Percentiles rank a stretch among this genome's conserved stretches.
Conservation (phyloP, 2,888 invertebrate genomes). For the Aphidius colemani region DNA sequence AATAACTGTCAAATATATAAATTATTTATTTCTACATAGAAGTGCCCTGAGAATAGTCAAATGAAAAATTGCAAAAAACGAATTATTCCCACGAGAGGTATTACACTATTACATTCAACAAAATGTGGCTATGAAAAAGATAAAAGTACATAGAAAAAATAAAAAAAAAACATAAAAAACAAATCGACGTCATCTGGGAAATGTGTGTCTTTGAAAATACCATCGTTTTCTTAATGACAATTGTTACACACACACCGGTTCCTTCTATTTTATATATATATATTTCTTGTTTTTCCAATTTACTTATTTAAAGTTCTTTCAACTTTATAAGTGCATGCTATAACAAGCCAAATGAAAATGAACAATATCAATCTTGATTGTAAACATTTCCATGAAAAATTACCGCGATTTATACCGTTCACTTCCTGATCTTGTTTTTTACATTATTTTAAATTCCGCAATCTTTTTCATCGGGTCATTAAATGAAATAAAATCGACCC, state of each 20-base stretch:
- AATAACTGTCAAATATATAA: too few species aligned
- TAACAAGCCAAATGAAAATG: slow-evolving; percentile 16
- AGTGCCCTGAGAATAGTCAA: too few species aligned
- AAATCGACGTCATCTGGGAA: slow-evolving; percentile 7
- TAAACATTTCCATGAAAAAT: slow-evolving; percentile 8
- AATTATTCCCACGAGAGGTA: too few species aligned
- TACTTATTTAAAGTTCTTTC: too few species aligned
- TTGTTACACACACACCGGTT: slow-evolving; percentile 8
- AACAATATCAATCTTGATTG: not conserved
- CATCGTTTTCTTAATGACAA: slow-evolving; percentile 7
- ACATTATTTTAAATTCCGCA: not conserved
- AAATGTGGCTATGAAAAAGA: too few species aligned
- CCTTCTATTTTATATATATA: not conserved
- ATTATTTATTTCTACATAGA: too few species aligned
- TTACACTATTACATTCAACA: too few species aligned
- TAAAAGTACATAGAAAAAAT: too few species aligned
- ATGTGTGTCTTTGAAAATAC: not conserved
- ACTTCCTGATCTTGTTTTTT: not conserved
- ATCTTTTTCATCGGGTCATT: not conserved
- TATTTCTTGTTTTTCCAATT: too few species aligned
- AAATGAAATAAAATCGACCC: not conserved
- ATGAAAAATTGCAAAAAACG: too few species aligned
- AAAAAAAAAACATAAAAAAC: not conserved
- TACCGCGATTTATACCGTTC: not conserved
- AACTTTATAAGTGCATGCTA: too few species aligned